Evolutionary conservation across 2,888 invertebrate genomes (phyloP).

Genomic region (Drosophila tanythrix): DNA sequence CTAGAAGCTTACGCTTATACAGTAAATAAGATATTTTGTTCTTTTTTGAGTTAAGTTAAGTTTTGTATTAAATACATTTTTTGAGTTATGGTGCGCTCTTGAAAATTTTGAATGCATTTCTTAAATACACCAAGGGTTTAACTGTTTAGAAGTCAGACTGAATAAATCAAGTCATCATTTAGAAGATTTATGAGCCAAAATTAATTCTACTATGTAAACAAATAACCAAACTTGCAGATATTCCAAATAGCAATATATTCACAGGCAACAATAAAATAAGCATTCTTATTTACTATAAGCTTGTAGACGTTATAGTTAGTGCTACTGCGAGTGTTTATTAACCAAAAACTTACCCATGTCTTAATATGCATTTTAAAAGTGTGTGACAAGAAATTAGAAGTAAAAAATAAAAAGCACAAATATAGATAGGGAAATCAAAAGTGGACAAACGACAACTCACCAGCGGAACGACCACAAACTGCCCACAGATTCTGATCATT

Average conservation of each 20-base stretch:
- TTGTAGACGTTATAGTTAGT: constrained; percentile 10
- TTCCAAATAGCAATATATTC: neutral
- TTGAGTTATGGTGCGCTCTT: neutral
- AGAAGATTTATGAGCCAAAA: neutral
- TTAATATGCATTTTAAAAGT: constrained; percentile 53
- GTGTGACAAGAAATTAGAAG: constrained; percentile 61
- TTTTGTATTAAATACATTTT: neutral
- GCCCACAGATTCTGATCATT: constrained; percentile 98
- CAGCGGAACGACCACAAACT: constrained; percentile 95
- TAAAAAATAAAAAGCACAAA: constrained; percentile 57
- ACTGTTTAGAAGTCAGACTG: neutral
- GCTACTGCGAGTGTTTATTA: constrained; percentile 35
- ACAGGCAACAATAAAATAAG: neutral
- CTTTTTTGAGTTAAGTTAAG: neutral
- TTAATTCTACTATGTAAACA: neutral
- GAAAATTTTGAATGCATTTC: neutral
- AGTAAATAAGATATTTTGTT: neutral
- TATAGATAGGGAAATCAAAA: neutral
- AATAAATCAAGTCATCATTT: neutral
- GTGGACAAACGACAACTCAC: constrained; percentile 83
- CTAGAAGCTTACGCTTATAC: neutral
- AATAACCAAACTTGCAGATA: neutral
- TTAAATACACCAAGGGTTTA: neutral
- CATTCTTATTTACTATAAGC: neutral
- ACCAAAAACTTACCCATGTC: constrained; percentile 70